Conservation (phyloP, 2,113 vertebrate genomes). For the Aleadryas rufinucha region DNA sequence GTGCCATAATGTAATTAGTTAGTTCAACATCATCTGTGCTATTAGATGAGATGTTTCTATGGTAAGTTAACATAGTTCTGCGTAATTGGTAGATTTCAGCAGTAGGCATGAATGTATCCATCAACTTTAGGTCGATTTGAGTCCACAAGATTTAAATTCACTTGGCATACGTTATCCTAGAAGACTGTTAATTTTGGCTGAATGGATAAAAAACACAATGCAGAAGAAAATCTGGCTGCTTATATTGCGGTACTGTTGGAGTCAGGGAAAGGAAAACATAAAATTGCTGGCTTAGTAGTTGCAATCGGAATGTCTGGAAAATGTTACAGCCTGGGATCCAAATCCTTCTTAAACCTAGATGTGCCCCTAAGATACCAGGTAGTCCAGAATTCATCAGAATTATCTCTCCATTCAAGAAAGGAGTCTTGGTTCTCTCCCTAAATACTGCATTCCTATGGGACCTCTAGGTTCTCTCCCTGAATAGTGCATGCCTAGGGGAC, state of each 20-base stretch:
- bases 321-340: constrained; percentile 30
- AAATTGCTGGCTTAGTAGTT: constrained; percentile 49
- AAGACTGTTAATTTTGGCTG: constrained; percentile 66
- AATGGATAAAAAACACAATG: constrained; percentile 64
- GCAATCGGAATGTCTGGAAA: constrained; percentile 52
- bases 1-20: constrained; percentile 71
- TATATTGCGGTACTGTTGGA: constrained; percentile 4
- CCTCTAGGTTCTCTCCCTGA: not conserved
- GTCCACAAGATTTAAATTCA: constrained; percentile 62
- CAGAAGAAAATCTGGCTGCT: constrained; percentile 64
- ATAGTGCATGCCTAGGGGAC: not conserved
- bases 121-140: constrained; percentile 65
- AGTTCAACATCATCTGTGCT: constrained; percentile 67
- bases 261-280: constrained; percentile 47
- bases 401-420: not conserved
- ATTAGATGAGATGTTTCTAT: constrained; percentile 70
- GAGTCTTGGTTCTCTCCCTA: not conserved
- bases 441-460: not conserved
- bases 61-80: constrained; percentile 64
- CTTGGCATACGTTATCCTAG: constrained; percentile 47
- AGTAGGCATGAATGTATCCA: constrained; percentile 62
- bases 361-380: not conserved
- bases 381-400: not conserved
- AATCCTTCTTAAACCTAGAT: not conserved
- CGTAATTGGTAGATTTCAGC: constrained; percentile 65